Evolutionary conservation across 2,888 invertebrate species (phyloP).

Genomic region (Glyphotaelius pellucidus): DNA sequence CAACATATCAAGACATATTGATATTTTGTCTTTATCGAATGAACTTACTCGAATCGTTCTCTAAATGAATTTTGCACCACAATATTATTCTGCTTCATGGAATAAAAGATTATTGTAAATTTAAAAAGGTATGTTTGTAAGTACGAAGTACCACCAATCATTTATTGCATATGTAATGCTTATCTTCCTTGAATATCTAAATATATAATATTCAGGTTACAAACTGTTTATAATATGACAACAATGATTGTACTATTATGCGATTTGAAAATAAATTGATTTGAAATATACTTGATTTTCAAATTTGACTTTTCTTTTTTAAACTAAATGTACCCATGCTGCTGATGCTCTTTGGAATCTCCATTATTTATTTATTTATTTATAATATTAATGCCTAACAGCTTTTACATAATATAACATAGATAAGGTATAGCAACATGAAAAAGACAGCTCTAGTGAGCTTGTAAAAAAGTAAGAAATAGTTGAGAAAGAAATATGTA

Average conservation of each 20-base stretch:
- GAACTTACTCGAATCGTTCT: not conserved
- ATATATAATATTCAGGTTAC: conserved; percentile 50
- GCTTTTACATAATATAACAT: too few species aligned
- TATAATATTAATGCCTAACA: too few species aligned
- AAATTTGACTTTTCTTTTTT: not conserved
- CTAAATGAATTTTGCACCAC: conserved; percentile 9
- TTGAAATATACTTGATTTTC: conserved; percentile 48
- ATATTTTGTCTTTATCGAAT: conserved; percentile 30
- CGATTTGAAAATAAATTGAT: conserved; percentile 64
- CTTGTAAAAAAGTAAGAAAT: too few species aligned
- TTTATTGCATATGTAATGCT: conserved; percentile 9
- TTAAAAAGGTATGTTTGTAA: not conserved
- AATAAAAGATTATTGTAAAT: conserved; percentile 6
- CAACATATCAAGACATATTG: not conserved
- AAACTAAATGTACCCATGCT: not conserved
- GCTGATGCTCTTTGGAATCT: not conserved
- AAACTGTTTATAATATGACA: conserved; percentile 54
- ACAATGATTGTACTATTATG: conserved; percentile 61
- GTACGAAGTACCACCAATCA: not conserved
- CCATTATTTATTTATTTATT: too few species aligned
- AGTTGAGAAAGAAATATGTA: too few species aligned
- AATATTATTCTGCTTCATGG: conserved; percentile 20
- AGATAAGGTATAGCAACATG: too few species aligned
- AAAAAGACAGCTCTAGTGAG: too few species aligned
- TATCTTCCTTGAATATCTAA: conserved; percentile 47